These are phyloP conservation scores for Octodon degus DNA, from an alignment of 2,113 vertebrate species.

Conservation along the genomic window DNA sequence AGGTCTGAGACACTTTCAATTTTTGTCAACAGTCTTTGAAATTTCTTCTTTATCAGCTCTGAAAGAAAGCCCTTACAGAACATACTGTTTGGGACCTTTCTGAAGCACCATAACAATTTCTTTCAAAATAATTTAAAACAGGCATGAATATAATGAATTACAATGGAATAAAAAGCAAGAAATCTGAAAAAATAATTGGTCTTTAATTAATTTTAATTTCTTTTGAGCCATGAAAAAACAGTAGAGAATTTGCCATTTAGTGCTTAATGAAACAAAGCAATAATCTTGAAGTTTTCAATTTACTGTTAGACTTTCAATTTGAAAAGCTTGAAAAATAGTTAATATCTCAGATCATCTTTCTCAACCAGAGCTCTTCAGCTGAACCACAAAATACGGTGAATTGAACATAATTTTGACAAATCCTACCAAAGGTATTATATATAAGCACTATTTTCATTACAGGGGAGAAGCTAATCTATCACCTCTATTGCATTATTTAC, in stretches of 20 bases:
- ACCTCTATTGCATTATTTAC: not conserved
- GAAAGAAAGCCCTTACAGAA: conserved; percentile 57
- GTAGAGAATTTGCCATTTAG: not conserved
- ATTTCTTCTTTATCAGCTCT: conserved; percentile 36
- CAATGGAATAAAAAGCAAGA: not conserved
- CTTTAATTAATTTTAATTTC: conserved; percentile 74
- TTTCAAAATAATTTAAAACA: conserved; percentile 65
- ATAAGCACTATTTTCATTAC: not conserved
- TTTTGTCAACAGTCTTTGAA: conserved; percentile 55
- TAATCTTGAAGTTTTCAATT: conserved; percentile 64
- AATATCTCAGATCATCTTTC: conserved; percentile 62
- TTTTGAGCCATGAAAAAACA: conserved; percentile 41
- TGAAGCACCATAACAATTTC: conserved; percentile 53
- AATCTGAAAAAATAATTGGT: conserved; percentile 39
- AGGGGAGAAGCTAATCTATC: conserved; percentile 8
- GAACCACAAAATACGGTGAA: conserved; percentile 53
- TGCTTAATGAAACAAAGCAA: conserved; percentile 69
- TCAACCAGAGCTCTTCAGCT: conserved; percentile 36
- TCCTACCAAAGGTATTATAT: conserved; percentile 19
- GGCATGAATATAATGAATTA: conserved; percentile 61
- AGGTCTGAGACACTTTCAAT: conserved; percentile 52
- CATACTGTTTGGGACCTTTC: conserved; percentile 41
- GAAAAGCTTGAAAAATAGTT: conserved; percentile 66
- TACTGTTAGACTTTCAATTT: conserved; percentile 63
- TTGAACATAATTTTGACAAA: not conserved